Evolutionary conservation across 37 sponge, comb jelly and placozoan genomes (phyloP), one percentile per base, ranked within the genome.

Genomic region (Amphimedon queenslandica): DNA sequence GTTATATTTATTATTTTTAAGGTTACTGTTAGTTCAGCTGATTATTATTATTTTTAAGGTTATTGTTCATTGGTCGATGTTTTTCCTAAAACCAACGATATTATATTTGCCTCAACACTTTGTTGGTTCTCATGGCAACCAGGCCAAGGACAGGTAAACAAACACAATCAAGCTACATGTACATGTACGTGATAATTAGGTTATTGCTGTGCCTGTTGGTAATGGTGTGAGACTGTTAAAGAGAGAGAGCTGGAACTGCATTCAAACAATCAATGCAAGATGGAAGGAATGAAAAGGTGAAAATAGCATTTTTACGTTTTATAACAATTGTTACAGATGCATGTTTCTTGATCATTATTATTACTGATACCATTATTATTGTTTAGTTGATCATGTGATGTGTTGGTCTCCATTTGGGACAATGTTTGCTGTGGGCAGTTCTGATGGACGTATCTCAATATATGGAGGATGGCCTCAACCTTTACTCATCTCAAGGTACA

Each of bases 121-220:
- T 66, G 82, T 24, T 47, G 66, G 34, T 40, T 90, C 47, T 55
- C 91, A 41, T 90, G 91, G 91, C 73, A 77, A 71, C 79, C 83
- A 37, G 6, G 29, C 23, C n/a, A 42, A 65, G 88, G 88, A 37
- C 64, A 88, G 67, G 83, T 82, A 47, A 34, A 63, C 13, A 18
- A 47, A 47, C n/a, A n/a, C n/a, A n/a, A n/a, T n/a, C n/a, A n/a
- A n/a, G n/a, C 13, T 47, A 47, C 31, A 63, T 21, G 68, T 66
- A 66, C 68, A 13, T 47, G 53, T 47, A 47, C 13, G 53, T 47
- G 53, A 18, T 8, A 47, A 18, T 18, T 47, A 47, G 53, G 13
- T 47, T 47, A 8, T 47, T 18, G 53, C 53, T 47, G 13, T 47
- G 13, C 53, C 53, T 18, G 53, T 47, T 8, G 53, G 53, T 47